These are phyloP conservation scores for Phalera bucephala DNA, from an alignment of 2,888 invertebrate species.

Conservation along the genomic window DNA sequence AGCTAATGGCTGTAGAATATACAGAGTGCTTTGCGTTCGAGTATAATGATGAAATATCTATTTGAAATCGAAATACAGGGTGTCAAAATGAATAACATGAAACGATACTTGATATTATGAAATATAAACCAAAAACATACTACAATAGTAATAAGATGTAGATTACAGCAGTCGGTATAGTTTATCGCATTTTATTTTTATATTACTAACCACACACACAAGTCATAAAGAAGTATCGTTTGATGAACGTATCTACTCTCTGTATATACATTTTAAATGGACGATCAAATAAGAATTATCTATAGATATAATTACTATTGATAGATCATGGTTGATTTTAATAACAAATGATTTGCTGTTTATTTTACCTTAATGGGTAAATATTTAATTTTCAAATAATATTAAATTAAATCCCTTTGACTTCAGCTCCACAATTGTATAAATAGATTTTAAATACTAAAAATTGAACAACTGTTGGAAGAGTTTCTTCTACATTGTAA, in stretches of 20 bases:
- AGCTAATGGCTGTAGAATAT: conserved; percentile 68
- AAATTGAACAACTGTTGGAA: too few species aligned
- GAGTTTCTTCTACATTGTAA: too few species aligned
- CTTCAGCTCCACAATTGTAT: conserved; percentile 19
- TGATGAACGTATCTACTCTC: conserved; percentile 31
- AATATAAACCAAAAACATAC: too few species aligned
- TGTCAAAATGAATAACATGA: conserved; percentile 53
- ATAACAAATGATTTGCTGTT: conserved; percentile 8
- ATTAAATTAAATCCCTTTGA: neutral
- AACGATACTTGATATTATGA: conserved; percentile 59
- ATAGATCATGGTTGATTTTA: conserved; percentile 8
- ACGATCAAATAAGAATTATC: conserved; percentile 27
- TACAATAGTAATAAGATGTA: too few species aligned
- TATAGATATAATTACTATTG: conserved; percentile 17
- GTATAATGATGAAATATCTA: conserved; percentile 33
- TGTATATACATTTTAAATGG: conserved; percentile 31
- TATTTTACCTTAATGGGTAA: conserved; percentile 12
- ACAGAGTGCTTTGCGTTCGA: conserved; percentile 67
- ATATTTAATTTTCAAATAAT: conserved; percentile 12
- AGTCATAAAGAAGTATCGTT: conserved; percentile 47
- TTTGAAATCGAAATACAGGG: conserved; percentile 66
- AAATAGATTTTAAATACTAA: too few species aligned
- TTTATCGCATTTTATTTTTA: too few species aligned
- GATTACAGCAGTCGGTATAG: too few species aligned
- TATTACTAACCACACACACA: too few species aligned